These are phyloP conservation scores for Lagocephalus sceleratus DNA, from an alignment of 2,797 vertebrate species.

Conservation along the genomic window DNA sequence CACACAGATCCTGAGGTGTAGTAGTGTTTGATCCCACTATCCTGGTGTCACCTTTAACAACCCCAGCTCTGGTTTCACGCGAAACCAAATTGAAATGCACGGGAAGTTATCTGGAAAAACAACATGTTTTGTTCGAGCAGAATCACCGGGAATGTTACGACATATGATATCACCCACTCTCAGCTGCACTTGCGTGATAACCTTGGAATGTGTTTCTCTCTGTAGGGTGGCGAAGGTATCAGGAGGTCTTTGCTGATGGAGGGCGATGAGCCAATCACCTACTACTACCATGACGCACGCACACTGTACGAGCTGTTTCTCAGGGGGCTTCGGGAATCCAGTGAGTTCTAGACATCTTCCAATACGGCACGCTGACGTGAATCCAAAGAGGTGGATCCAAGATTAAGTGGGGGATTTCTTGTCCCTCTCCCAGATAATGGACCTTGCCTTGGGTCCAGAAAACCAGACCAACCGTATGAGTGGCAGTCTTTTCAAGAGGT, in stretches of 20 bases:
- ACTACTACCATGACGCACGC: constrained; percentile 83
- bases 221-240: constrained; percentile 77
- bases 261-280: constrained; percentile 61
- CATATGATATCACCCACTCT: too few relatives aligned
- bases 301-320: constrained; percentile 87
- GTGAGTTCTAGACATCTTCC: constrained; percentile 73
- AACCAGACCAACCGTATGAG: constrained; percentile 89
- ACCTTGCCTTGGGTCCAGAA: constrained; percentile 93
- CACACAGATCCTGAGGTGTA: too few relatives aligned
- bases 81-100: not conserved
- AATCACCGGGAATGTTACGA: too few relatives aligned
- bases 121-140: too few relatives aligned
- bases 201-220: not conserved
- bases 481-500: constrained; percentile 94
- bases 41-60: not conserved
- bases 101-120: too few relatives aligned
- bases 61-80: not conserved
- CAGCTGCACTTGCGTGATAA: not conserved
- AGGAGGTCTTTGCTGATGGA: constrained; percentile 80
- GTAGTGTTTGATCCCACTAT: not conserved
- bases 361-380: not conserved
- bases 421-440: constrained; percentile 80
- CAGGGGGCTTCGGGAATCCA: constrained; percentile 85
- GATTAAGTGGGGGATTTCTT: not conserved
- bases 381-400: not conserved